Evolutionary conservation across 2,113 vertebrate genomes (phyloP), one percentile per base, ranked within the genome.

Genomic region (Marcusenius ussheri): DNA sequence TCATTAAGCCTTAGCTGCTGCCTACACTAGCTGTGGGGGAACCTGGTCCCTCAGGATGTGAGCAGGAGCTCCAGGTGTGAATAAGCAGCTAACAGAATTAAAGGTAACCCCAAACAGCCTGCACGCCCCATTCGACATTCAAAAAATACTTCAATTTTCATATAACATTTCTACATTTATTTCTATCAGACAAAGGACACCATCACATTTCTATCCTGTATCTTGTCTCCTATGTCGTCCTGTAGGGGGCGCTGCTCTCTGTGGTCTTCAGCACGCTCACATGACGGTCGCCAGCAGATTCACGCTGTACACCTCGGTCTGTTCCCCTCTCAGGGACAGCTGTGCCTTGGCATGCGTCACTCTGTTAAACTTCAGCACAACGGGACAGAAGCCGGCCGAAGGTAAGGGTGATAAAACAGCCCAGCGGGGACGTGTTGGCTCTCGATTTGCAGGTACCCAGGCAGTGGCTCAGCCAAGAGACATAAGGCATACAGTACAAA

Each of bases 251-350:
- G 90, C 74, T 87, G 86, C 24, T 93, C 45, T n/a, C 24, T 3
- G 83, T 4, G 15, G 83, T 21, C 39, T 46, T 39, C 21, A 15
- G 49, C 8, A 9, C 88, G 35, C 19, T 21, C 45, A 31, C 39
- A 91, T 93, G 21, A 93, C 91, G 66, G 88, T 80, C 50, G 95
- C 95, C 91, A 95, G 91, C 80, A 96, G 86, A 46, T 92, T 95
- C 90, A 96, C 93, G 0, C 74, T 95, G 95, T 97, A 98, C 47
- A 93, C 93, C 11, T 95, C 96, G 0, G 93, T 96, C 51, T 97
- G 27, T 0, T 97, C 95, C 0, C 96, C 95, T 92, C 92, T 96
- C 51, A 99, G 85, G 39, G 95, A 96, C 89, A 99, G 95, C 58
- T 95, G 90, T 85, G 95, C 93, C 11, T 96, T 95, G 74, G 92